phyloP scores from a whole-genome alignment of 2,888 invertebrate genomes.

The Lepidonotus clava region DNA sequence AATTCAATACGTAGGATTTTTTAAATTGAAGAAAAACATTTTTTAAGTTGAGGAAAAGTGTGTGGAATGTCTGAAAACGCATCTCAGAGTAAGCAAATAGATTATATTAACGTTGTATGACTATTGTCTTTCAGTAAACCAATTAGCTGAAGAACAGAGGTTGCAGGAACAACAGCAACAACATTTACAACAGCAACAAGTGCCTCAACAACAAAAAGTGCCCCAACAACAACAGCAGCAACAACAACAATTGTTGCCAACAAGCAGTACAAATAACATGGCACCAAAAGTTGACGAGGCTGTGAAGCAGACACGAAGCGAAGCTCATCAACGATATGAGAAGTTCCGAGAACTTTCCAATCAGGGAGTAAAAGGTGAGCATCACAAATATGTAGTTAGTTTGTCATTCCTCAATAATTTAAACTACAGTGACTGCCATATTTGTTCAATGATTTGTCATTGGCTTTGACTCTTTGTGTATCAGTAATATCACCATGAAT shows the following conservation, averaged over 20 bases:
- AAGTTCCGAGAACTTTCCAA: conserved; percentile 70
- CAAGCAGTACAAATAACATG: not conserved
- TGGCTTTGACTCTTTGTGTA: too few relatives aligned
- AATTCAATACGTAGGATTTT: too few relatives aligned
- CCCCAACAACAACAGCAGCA: conserved; percentile 51
- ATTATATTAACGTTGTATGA: too few relatives aligned
- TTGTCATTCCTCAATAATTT: not conserved
- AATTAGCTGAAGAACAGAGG: conserved; percentile 67
- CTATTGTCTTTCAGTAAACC: conserved; percentile 31
- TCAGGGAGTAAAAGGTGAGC: conserved; percentile 23
- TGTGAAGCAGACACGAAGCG: conserved; percentile 70
- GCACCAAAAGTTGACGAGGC: not conserved
- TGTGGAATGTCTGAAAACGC: too few relatives aligned
- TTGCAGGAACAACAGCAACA: conserved; percentile 56
- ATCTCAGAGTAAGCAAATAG: too few relatives aligned
- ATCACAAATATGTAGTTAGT: not conserved
- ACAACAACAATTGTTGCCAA: conserved; percentile 55
- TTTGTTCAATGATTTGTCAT: too few relatives aligned
- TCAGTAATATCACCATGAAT: too few relatives aligned
- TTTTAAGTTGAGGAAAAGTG: too few relatives aligned
- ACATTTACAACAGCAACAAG: conserved; percentile 69
- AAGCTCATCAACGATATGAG: conserved; percentile 72
- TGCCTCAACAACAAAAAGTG: conserved; percentile 58
- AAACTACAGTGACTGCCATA: too few relatives aligned
- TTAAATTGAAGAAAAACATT: too few relatives aligned